Evolutionary conservation across 1,140 invertebrate species (phyloP), one percentile per base, ranked within the genome.

Genomic region (Chlorops oryzae): DNA sequence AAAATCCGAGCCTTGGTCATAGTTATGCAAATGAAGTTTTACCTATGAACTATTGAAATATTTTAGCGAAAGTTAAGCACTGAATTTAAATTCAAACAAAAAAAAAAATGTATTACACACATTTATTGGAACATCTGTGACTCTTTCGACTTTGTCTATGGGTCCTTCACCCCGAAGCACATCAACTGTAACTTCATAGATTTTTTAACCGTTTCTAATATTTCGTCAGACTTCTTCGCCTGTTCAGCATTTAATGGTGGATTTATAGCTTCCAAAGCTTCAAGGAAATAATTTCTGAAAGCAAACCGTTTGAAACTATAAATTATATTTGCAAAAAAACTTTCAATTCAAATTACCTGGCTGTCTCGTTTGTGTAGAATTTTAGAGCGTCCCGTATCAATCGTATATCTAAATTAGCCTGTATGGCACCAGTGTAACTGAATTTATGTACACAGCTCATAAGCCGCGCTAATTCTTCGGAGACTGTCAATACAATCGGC

Each of bases 401-500:
- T 2, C 66, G 59, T 35, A 72, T 73, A 24, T 71, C 68, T 5
- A 71, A 59, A 44, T 63, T 59, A 0, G 70, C 70, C 51, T 73
- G 70, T 13, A 70, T 67, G 0, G 63, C 65, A 5, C 70, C 70
- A 18, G 63, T 62, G 32, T 61, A 61, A 43, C 65, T 72, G 28
- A 72, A 72, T 6, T 63, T 47, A 40, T 65, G 62, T 2, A 72
- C 84, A 70, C 89, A 91, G 27, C 86, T 84, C 78, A 92, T 87
- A 2, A 96, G 76, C 18, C 92, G 77, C 15, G 86, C 84, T 42
- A 96, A 75, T 77, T 96, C 94, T 75, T 96, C 92, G 47, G 88
- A 86, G 52, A 96, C 86, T 2, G 85, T 91, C 75, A 95, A 87
- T 15, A 93, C 85, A 49, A 96, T 88, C 62, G 90, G 86, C 17